Percentiles rank a stretch among this genome's conserved stretches.
These are phyloP conservation scores for Drosophila nr. perissopoda DNA, from an alignment of 2,888 invertebrate species.

Conservation along the genomic window DNA sequence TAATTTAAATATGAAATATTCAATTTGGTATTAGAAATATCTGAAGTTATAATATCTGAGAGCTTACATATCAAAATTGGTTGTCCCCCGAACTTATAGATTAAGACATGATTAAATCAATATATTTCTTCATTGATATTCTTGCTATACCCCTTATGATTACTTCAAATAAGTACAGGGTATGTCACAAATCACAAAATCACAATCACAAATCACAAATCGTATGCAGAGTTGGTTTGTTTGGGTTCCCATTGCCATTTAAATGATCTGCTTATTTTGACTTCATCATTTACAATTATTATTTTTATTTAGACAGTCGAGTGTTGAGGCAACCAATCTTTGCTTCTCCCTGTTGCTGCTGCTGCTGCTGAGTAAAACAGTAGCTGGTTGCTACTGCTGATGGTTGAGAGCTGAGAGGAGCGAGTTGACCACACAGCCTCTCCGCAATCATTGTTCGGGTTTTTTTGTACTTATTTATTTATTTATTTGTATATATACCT, in stretches of 20 bases:
- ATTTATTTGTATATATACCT: constrained; percentile 17
- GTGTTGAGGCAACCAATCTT: constrained; percentile 31
- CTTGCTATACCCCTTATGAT: neutral
- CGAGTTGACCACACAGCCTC: constrained; percentile 50
- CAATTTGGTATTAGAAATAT: neutral
- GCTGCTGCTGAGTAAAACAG: constrained; percentile 63
- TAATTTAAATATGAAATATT: neutral
- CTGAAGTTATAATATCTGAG: neutral
- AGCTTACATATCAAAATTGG: neutral
- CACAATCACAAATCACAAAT: constrained; percentile 30
- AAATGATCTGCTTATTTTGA: constrained; percentile 81
- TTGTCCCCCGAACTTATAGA: neutral
- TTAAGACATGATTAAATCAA: neutral
- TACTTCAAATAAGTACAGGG: constrained; percentile 5
- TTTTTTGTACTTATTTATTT: constrained; percentile 4
- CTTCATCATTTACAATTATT: constrained; percentile 81
- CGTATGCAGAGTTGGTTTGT: constrained; percentile 40
- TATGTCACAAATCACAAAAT: constrained; percentile 19
- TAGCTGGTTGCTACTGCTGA: constrained; percentile 48
- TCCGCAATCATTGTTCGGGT: constrained; percentile 9
- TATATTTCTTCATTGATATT: neutral
- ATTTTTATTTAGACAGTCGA: constrained; percentile 80
- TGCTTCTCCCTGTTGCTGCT: constrained; percentile 6
- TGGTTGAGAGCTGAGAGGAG: constrained; percentile 49
- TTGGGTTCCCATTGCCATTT: constrained; percentile 65